These are phyloP conservation scores for Colinus virginianus DNA, from an alignment of 2,113 vertebrate genomes.

Conservation along the genomic window DNA sequence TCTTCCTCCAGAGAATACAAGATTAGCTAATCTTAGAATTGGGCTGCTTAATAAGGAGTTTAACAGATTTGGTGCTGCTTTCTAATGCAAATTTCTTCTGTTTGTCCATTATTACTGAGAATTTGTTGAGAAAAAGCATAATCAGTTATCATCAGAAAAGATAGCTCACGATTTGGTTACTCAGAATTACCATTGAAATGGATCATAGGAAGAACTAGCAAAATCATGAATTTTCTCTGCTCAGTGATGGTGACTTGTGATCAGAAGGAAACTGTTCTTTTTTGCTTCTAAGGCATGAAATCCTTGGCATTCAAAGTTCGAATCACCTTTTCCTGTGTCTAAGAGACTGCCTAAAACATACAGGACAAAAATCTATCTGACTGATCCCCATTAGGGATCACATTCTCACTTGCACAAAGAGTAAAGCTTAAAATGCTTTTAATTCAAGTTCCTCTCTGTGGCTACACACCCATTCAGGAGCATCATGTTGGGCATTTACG, in stretches of 20 bases:
- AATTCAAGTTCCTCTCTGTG: background rate
- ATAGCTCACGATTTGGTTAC: background rate
- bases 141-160: background rate
- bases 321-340: background rate
- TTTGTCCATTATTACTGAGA: background rate
- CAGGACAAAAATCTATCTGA: background rate
- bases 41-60: background rate
- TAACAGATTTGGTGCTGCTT: fast-evolving
- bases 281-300: background rate
- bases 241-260: background rate
- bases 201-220: background rate
- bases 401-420: background rate
- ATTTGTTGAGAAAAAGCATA: background rate
- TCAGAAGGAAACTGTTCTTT: background rate
- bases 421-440: background rate
- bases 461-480: background rate
- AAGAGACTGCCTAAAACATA: background rate
- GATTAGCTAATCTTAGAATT: background rate
- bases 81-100: background rate
- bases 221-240: background rate
- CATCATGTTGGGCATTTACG: background rate
- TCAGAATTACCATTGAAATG: background rate
- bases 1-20: background rate
- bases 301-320: background rate
- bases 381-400: background rate